Percentiles rank a stretch among this genome's conserved stretches.
Conservation (phyloP, 1,140 invertebrate species). For the Cotesia typhae region DNA sequence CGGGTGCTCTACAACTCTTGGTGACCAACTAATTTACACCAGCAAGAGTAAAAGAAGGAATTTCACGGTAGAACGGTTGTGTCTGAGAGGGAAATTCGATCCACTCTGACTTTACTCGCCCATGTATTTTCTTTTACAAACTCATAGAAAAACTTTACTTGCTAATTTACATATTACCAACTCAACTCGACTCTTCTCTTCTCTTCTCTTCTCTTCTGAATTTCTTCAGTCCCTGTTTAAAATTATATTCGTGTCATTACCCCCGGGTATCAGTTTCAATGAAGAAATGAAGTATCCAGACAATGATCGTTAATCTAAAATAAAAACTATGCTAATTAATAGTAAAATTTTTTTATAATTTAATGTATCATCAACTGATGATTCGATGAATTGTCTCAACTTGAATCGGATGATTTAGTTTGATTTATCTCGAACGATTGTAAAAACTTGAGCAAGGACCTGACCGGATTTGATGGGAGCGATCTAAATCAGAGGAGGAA, state of each 20-base stretch:
- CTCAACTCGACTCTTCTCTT: neutral
- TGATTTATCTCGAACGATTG: no score
- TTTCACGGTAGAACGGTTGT: slow-evolving; percentile 33
- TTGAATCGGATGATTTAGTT: no score
- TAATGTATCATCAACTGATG: no score
- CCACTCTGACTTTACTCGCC: slow-evolving; percentile 8
- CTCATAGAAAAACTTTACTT: neutral
- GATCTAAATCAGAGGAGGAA: slow-evolving; percentile 1
- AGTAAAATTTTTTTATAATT: no score
- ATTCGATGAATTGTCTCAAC: no score
- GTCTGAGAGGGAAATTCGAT: slow-evolving; percentile 17
- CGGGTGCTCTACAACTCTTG: slow-evolving; percentile 12
- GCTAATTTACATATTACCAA: no score
- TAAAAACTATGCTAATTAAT: no score
- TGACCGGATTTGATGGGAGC: slow-evolving; percentile 10
- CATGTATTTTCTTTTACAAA: neutral
- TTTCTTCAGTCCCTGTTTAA: neutral
- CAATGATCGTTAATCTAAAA: no score
- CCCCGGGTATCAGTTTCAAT: no score
- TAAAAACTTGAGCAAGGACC: slow-evolving; percentile 8
- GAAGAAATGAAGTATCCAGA: no score
- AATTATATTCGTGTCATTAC: no score
- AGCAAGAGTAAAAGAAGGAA: slow-evolving; percentile 18
- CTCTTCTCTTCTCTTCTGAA: neutral
- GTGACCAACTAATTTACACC: slow-evolving; percentile 32